A percentile compares a stretch with the other conserved stretches of the same genome.
phyloP scores from a whole-genome alignment of 1,140 invertebrate species.

The Hesperophylax magnus region DNA sequence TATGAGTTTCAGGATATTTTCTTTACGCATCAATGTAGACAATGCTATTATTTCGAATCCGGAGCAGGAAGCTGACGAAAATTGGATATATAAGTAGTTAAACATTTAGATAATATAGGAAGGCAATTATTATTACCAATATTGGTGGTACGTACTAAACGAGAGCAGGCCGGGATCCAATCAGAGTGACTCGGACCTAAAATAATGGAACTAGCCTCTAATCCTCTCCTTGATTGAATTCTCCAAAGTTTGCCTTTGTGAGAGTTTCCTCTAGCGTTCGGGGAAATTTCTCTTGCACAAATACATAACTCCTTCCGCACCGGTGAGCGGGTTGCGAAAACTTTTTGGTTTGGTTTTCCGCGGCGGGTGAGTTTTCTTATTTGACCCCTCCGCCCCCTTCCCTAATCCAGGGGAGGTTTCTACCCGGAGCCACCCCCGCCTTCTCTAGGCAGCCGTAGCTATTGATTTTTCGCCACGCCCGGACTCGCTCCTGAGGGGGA shows the following conservation, averaged over 20 bases:
- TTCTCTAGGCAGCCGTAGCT: constrained; percentile 46
- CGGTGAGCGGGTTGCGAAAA: constrained; percentile 47
- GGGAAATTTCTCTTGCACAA: constrained; percentile 44
- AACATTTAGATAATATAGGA: no score
- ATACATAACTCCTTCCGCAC: constrained; percentile 54
- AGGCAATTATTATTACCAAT: no score
- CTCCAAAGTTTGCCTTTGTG: constrained; percentile 44
- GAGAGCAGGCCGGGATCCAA: not conserved
- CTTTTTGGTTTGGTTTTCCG: constrained; percentile 43
- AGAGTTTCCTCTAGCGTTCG: not conserved
- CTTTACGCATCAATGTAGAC: no score
- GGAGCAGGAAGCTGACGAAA: no score
- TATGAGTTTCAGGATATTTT: no score
- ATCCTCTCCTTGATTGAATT: constrained; percentile 55
- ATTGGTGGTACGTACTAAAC: no score
- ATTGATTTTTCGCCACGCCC: constrained; percentile 58
- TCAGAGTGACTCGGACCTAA: constrained; percentile 18
- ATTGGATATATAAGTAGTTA: no score
- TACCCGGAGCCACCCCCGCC: constrained; percentile 11
- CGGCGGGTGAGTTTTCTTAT: constrained; percentile 55
- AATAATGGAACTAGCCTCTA: constrained; percentile 45
- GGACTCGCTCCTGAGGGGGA: constrained; percentile 28
- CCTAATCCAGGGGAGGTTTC: constrained; percentile 4
- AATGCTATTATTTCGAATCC: no score
- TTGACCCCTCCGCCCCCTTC: constrained; percentile 45